These are phyloP conservation scores for Mastacembelus armatus DNA, from an alignment of 2,797 vertebrate genomes.

Conservation along the genomic window DNA sequence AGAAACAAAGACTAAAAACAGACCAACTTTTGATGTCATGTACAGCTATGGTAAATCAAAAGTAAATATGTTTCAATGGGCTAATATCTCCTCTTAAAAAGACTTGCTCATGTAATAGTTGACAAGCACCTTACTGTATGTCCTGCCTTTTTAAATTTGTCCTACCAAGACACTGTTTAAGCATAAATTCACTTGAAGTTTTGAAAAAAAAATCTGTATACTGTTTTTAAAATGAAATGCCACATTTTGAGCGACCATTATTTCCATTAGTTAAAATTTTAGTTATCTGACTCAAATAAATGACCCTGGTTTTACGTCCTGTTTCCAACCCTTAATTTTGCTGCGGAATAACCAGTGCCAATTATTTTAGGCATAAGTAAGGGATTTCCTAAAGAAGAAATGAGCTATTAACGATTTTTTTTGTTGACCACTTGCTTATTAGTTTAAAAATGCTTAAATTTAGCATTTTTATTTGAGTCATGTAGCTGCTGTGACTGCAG, in stretches of 20 bases:
- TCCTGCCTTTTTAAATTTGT: too few relatives aligned
- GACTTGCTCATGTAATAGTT: too few relatives aligned
- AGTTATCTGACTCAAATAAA: too few relatives aligned
- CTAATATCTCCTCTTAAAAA: conserved; percentile 5
- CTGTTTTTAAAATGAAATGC: too few relatives aligned
- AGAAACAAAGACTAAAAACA: conserved; percentile 1
- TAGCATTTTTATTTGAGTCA: neutral
- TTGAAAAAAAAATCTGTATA: too few relatives aligned
- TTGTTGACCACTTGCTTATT: neutral
- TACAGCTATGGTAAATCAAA: conserved; percentile 7
- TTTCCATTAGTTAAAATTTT: too few relatives aligned
- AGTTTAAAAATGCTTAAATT: conserved; percentile 8
- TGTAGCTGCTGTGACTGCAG: conserved; percentile 18
- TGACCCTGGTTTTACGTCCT: too few relatives aligned
- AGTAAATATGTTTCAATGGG: conserved; percentile 22
- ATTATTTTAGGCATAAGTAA: neutral
- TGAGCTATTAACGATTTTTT: too few relatives aligned
- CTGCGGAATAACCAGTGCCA: neutral
- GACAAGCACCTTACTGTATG: too few relatives aligned
- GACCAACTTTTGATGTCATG: conserved; percentile 26
- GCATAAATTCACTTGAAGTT: too few relatives aligned
- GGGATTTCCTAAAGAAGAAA: neutral
- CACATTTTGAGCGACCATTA: too few relatives aligned
- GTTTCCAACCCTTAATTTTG: neutral
- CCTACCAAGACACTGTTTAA: too few relatives aligned